Base-by-base conservation (phyloP, 92 coral and sea anemone species). In the Phenganax subtilis region DNA sequence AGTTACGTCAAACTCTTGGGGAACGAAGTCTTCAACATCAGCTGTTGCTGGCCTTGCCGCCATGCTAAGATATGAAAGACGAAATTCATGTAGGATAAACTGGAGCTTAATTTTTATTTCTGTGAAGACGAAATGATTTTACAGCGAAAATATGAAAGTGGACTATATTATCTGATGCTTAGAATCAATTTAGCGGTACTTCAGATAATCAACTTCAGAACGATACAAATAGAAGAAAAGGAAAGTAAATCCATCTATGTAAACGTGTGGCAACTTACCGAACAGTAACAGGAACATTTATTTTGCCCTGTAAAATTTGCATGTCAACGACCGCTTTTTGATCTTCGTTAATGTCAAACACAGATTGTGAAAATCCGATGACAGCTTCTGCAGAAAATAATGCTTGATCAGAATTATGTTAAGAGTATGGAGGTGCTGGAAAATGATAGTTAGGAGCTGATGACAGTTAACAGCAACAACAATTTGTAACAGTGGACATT, bases 251-350 rank as follows among this genome's bases (percentile, higher is more conserved):
- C 25, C 25, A 20, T 20, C 25, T 20, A 20, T 20, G 25, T 20
- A 20, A 20, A 20, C 25, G 25, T 20, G 65, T 59, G 65, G 65
- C 17, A 11, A 61, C 72, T 66, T 66, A 66, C 72, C 72, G 72
- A 66, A 66, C 72, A 10, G 72, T 66, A 12, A 66, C 72, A 3
- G 72, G 72, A 66, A 27, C 51, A 66, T 66, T 51, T 66, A 66
- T 66, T 25, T 29, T 27, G 10, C 72, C 72, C 0, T 16, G 8
- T 66, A 51, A 9, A 66, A 66, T 30, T 30, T 66, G 12, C 31
- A 66, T 51, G 51, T 30, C 12, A 25, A 66, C 72, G 47, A 25
- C 51, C 28, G 72, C 72, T 3, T 66, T 66, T 66, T 66, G 1
- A 66, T 66, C 72, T 66, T 66, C 72, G 6, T 9, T 66, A 27